phyloP scores from a whole-genome alignment of 2,113 vertebrate species.

The Xenus cinereus region DNA sequence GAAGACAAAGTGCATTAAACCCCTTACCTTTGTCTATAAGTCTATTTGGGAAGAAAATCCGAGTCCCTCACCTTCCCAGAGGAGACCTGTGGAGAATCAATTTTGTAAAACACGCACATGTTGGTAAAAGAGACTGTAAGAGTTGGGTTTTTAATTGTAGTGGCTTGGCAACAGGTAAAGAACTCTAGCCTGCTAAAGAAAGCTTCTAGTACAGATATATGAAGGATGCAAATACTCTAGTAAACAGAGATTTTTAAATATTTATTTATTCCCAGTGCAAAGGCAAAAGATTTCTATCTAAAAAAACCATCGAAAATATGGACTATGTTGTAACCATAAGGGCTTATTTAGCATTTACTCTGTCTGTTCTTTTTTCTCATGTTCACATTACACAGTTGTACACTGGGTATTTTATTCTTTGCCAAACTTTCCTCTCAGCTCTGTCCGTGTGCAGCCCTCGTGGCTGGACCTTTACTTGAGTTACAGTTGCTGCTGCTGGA shows the following conservation, averaged over 20 bases:
- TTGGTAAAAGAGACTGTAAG: not conserved
- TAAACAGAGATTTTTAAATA: not conserved
- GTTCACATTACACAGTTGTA: not conserved
- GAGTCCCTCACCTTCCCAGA: not conserved
- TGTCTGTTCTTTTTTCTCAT: not conserved
- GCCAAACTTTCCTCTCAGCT: not conserved
- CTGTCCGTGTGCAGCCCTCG: not conserved
- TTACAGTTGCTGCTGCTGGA: not conserved
- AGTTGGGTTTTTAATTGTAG: not conserved
- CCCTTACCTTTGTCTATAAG: not conserved
- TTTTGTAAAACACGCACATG: not conserved
- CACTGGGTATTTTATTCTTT: not conserved
- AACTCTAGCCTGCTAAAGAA: not conserved
- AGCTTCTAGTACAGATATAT: not conserved
- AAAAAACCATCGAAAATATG: not conserved
- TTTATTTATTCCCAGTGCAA: not conserved
- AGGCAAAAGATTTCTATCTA: not conserved
- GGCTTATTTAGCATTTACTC: not conserved
- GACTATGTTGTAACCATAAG: not conserved
- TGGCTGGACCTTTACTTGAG: not conserved
- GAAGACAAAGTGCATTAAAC: not conserved
- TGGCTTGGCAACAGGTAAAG: not conserved
- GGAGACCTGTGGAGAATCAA: not conserved
- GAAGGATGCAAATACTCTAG: not conserved
- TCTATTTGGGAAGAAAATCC: not conserved